phyloP scores from a whole-genome alignment of 1,140 invertebrate genomes.

The Drosophila suzukii region DNA sequence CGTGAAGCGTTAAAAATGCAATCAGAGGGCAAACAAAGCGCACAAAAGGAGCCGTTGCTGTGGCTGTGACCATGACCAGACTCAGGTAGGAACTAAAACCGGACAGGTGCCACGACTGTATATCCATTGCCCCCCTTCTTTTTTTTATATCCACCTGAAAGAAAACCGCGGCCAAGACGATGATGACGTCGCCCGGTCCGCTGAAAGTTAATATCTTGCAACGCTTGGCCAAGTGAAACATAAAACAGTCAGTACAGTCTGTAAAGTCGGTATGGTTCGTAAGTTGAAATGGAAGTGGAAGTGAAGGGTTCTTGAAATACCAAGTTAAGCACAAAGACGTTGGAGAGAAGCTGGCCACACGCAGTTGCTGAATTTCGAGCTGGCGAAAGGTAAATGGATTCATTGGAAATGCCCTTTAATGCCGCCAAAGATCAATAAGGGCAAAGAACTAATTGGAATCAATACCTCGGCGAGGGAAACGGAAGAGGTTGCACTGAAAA shows the following conservation, averaged over 20 bases:
- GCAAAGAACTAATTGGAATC: constrained; percentile 33
- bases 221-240: constrained; percentile 53
- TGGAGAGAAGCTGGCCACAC: constrained; percentile 19
- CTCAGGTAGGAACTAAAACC: constrained; percentile 28
- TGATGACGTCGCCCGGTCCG: constrained; percentile 29
- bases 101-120: background rate
- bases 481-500: constrained; percentile 18
- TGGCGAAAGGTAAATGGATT: constrained; percentile 43
- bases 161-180: constrained; percentile 56
- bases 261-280: background rate
- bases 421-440: constrained; percentile 34
- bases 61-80: constrained; percentile 68
- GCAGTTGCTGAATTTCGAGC: constrained; percentile 16
- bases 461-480: constrained; percentile 16
- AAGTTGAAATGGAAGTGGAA: constrained; percentile 26
- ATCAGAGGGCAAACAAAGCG: constrained; percentile 68
- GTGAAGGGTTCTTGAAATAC: constrained; percentile 61
- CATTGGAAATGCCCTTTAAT: constrained; percentile 39
- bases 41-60: constrained; percentile 59
- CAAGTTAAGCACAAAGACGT: constrained; percentile 5
- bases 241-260: constrained; percentile 40
- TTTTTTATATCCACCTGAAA: constrained; percentile 9
- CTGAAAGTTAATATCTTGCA: constrained; percentile 71
- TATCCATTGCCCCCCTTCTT: background rate
- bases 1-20: constrained; percentile 80